These are phyloP conservation scores for Aurelia aurita DNA, from an alignment of 30 jellyfish, hydroid and myxozoan species.

Conservation along the genomic window DNA sequence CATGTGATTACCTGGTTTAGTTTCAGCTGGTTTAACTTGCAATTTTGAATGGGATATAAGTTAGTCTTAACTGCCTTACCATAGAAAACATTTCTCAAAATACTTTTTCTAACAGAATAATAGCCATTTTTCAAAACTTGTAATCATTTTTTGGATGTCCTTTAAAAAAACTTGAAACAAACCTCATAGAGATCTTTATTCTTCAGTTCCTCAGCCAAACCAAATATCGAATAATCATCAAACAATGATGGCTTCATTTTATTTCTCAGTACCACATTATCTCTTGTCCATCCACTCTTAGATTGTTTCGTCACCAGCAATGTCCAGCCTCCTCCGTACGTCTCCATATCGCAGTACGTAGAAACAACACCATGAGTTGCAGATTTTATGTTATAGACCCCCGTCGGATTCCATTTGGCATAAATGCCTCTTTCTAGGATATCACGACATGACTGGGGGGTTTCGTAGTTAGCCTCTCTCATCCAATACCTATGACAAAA, in stretches of 20 bases:
- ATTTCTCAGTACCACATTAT: conserved; percentile 20
- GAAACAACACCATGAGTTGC: conserved; percentile 35
- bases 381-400: conserved; percentile 50
- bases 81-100: too few species aligned
- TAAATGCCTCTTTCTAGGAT: conserved; percentile 32
- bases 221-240: conserved; percentile 65
- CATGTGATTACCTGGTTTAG: too few species aligned
- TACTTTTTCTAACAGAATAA: too few species aligned
- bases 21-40: too few species aligned
- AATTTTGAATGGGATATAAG: too few species aligned
- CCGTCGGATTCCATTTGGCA: conserved; percentile 7
- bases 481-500: conserved; percentile 74
- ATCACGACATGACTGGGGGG: conserved; percentile 75
- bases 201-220: conserved; percentile 48
- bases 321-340: conserved; percentile 93
- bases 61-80: too few species aligned
- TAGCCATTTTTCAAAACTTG: too few species aligned
- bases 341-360: conserved; percentile 77
- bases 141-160: too few species aligned
- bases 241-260: conserved; percentile 7
- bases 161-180: background rate
- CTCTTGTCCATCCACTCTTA: conserved; percentile 54
- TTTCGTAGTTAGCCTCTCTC: conserved; percentile 67
- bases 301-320: conserved; percentile 42
- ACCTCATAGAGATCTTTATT: background rate